phyloP scores from a whole-genome alignment of 1,140 invertebrate genomes.

The Achatina immaculata region DNA sequence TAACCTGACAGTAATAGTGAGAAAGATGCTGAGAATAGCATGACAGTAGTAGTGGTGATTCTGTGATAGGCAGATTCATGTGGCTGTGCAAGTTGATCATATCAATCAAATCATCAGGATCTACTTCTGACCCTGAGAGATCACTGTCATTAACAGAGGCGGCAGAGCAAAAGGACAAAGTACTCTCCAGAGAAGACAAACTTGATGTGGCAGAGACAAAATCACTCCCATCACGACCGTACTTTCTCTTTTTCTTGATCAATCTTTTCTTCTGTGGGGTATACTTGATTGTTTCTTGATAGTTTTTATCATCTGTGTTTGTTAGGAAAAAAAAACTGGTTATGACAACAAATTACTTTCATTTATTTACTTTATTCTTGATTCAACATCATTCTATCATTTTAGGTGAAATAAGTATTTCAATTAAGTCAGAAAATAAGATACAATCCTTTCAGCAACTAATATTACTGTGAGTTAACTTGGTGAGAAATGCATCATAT shows the following conservation, averaged over 20 bases:
- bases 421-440: no score
- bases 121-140: slow-evolving; percentile 62
- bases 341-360: no score
- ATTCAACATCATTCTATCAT: no score
- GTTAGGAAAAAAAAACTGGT: neutral
- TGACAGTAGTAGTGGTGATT: slow-evolving; percentile 91
- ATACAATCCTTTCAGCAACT: no score
- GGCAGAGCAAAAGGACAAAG: slow-evolving; percentile 89
- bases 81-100: slow-evolving; percentile 95
- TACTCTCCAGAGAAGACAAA: slow-evolving; percentile 60
- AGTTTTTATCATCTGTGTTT: slow-evolving; percentile 17
- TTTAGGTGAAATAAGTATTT: no score
- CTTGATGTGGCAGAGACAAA: slow-evolving; percentile 34
- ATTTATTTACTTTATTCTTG: no score
- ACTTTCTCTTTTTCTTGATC: slow-evolving; percentile 18
- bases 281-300: slow-evolving; percentile 4
- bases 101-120: slow-evolving; percentile 79
- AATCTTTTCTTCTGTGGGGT: slow-evolving; percentile 3
- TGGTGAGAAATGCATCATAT: no score
- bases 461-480: no score
- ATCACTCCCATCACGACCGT: neutral
- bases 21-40: slow-evolving; percentile 94
- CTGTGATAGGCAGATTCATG: slow-evolving; percentile 91
- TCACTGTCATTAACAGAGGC: slow-evolving; percentile 72
- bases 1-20: slow-evolving; percentile 76